A percentile compares a stretch with the other conserved stretches of the same genome.
phyloP scores from a whole-genome alignment of 64 coral and sea anemone species.

The Porites australiensis region DNA sequence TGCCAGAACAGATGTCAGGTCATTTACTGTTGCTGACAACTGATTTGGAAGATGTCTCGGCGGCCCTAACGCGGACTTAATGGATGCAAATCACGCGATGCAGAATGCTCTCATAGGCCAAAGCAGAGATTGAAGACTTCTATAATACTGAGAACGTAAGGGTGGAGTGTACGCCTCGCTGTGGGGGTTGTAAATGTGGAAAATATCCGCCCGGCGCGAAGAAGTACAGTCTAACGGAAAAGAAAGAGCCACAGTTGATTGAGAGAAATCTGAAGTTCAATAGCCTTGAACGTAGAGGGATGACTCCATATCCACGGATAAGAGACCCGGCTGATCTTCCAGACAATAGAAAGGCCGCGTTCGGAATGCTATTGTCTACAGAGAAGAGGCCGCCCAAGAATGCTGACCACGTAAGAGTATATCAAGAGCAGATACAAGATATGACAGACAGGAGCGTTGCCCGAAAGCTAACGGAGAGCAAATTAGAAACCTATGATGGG shows the following conservation, averaged over 20 bases:
- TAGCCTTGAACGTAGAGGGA: background rate
- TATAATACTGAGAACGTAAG: background rate
- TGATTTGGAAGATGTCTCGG: conserved; percentile 13
- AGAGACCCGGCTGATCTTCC: background rate
- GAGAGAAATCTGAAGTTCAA: background rate
- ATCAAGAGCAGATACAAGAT: too few species aligned
- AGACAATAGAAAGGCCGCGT: too few species aligned
- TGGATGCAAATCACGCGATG: background rate
- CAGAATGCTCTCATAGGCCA: background rate
- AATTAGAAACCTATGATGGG: conserved; percentile 58
- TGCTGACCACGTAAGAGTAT: too few species aligned
- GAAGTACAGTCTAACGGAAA: too few species aligned
- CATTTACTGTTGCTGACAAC: conserved; percentile 9
- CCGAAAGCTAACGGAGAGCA: conserved; percentile 38
- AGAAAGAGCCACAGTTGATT: too few species aligned
- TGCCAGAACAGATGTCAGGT: background rate
- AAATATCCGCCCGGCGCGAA: background rate
- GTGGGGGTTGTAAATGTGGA: background rate
- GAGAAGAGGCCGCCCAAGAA: too few species aligned
- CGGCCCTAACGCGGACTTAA: background rate
- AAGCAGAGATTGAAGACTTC: background rate
- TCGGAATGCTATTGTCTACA: too few species aligned
- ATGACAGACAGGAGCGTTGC: conserved; percentile 64
- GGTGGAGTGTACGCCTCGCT: background rate
- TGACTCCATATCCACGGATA: background rate